Evolutionary conservation across 2,888 invertebrate genomes (phyloP).

Genomic region (Caenorhabditis japonica): DNA sequence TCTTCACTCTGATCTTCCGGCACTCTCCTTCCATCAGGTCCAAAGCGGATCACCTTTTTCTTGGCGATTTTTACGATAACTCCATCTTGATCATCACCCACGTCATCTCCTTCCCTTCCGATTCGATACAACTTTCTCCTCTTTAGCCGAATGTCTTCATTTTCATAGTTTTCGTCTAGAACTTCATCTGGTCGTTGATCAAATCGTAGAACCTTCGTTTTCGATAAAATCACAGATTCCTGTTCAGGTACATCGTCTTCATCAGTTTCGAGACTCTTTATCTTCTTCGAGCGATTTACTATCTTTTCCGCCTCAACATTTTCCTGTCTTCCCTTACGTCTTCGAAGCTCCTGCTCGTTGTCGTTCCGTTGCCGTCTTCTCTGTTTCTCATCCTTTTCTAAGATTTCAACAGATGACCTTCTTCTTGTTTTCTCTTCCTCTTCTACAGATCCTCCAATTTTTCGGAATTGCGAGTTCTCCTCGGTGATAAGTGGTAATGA

Average conservation of each 20-base stretch:
- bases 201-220: no score
- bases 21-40: slow-evolving; percentile 4
- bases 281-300: not conserved
- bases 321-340: slow-evolving; percentile 6
- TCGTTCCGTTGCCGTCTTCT: slow-evolving; percentile 5
- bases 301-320: no score
- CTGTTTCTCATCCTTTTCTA: slow-evolving; percentile 11
- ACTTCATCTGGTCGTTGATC: slow-evolving; percentile 1
- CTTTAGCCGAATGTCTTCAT: slow-evolving; percentile 8
- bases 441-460: slow-evolving; percentile 24
- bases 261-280: slow-evolving; percentile 15
- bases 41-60: slow-evolving; percentile 16
- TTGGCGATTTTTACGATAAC: slow-evolving; percentile 16
- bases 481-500: slow-evolving; percentile 2
- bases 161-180: slow-evolving; percentile 7
- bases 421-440: slow-evolving; percentile 22
- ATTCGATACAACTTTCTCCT: slow-evolving; percentile 10
- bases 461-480: slow-evolving; percentile 13
- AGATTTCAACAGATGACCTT: not conserved
- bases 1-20: no score
- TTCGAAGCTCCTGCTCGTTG: slow-evolving; percentile 1
- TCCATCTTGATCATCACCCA: not conserved
- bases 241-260: not conserved
- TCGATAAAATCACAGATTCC: no score
- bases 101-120: slow-evolving; percentile 5